These are phyloP conservation scores for Falco concolor DNA, from an alignment of 2,797 vertebrate genomes.

Conservation along the genomic window DNA sequence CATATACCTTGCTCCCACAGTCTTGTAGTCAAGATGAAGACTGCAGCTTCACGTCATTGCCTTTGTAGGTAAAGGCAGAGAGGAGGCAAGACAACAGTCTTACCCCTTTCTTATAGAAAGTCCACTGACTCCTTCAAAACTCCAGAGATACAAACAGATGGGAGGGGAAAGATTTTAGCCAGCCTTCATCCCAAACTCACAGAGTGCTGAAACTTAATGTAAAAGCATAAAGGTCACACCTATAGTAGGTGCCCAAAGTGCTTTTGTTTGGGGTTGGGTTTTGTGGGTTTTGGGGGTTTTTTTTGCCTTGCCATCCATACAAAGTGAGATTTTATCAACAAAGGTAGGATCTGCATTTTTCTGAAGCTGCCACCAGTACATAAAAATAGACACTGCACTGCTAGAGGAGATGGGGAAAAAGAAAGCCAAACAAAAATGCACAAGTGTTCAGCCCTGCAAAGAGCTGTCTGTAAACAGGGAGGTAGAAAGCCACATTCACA, in stretches of 20 bases:
- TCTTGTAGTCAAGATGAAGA: not conserved
- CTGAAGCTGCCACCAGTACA: not conserved
- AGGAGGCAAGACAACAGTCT: not conserved
- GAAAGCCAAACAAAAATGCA: not conserved
- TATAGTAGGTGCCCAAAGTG: not conserved
- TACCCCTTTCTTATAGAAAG: not conserved
- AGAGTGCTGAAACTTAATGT: not conserved
- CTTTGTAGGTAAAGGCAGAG: not conserved
- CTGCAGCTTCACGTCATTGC: not conserved
- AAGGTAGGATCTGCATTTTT: not conserved
- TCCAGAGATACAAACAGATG: not conserved
- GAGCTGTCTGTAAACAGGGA: not conserved
- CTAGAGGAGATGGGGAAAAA: not conserved
- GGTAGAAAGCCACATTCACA: not conserved
- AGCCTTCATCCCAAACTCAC: not conserved
- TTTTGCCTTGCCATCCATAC: not conserved
- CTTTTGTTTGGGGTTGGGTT: not conserved
- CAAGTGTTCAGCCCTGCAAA: not conserved
- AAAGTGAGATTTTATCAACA: not conserved
- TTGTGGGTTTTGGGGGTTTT: not conserved
- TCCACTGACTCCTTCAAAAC: not conserved
- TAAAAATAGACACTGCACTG: not conserved
- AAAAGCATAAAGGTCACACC: not conserved
- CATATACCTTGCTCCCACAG: rapidly evolving
- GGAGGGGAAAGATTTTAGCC: not conserved